Evolutionary conservation across 2,888 invertebrate genomes (phyloP).

Genomic region (Pachycephus smyrnensis): DNA sequence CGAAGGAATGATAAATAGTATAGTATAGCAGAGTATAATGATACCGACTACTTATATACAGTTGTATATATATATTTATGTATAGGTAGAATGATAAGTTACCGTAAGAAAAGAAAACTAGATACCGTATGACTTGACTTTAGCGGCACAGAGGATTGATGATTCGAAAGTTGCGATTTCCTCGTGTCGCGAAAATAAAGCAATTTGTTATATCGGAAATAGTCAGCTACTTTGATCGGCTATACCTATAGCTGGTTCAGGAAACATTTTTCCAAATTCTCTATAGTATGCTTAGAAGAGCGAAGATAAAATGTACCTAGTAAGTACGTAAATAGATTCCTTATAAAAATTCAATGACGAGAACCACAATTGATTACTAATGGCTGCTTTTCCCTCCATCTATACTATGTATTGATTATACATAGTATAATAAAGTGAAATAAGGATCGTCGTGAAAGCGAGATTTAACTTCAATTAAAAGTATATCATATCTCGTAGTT

Average conservation of each 20-base stretch:
- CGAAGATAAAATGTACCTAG: too few species aligned
- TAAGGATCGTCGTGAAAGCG: constrained; percentile 9
- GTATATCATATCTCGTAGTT: constrained; percentile 3
- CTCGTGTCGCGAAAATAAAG: neutral
- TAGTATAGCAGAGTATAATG: neutral
- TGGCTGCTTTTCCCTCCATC: neutral
- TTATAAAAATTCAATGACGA: neutral
- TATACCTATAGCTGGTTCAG: too few species aligned
- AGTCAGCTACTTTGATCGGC: too few species aligned
- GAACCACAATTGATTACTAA: neutral
- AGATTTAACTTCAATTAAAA: constrained; percentile 37
- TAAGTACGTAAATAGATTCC: too few species aligned
- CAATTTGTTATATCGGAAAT: too few species aligned
- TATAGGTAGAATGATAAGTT: too few species aligned
- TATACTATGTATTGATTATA: neutral
- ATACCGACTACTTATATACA: too few species aligned
- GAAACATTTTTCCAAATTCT: too few species aligned
- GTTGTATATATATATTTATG: too few species aligned
- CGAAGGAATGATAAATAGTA: constrained; percentile 40
- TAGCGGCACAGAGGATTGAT: neutral
- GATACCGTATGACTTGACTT: neutral
- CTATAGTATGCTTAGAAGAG: too few species aligned
- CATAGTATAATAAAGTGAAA: neutral
- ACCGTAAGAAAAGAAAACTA: too few species aligned
- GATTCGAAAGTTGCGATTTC: neutral